These are phyloP conservation scores for Thecocarcelia acutangulata DNA, from an alignment of 2,888 invertebrate genomes.

Conservation along the genomic window DNA sequence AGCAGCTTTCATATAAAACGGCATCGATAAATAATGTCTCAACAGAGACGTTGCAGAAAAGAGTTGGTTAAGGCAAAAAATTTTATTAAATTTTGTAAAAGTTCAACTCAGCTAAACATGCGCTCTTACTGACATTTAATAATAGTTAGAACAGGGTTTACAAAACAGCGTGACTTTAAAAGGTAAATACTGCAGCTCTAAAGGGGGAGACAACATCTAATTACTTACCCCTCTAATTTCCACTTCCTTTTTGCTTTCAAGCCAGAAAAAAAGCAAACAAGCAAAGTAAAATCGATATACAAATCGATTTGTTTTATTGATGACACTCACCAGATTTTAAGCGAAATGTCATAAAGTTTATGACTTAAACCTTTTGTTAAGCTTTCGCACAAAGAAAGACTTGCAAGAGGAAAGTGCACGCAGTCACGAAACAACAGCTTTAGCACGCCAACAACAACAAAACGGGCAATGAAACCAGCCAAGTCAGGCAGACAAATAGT, in stretches of 20 bases:
- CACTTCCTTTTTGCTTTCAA: not conserved
- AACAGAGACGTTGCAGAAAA: slow-evolving; percentile 18
- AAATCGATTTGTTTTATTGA: slow-evolving; percentile 81
- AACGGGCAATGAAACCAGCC: slow-evolving; percentile 35
- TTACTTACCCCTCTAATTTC: not conserved
- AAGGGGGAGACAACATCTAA: not conserved
- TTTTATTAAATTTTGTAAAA: no score
- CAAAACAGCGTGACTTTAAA: not conserved
- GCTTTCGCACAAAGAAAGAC: slow-evolving; percentile 57
- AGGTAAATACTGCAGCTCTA: not conserved
- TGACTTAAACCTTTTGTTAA: slow-evolving; percentile 80
- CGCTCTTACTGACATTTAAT: not conserved
- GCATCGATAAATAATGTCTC: not conserved
- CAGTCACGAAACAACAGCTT: slow-evolving; percentile 44
- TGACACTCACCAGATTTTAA: slow-evolving; percentile 77
- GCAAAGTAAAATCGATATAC: slow-evolving; percentile 73
- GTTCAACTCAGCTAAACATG: no score
- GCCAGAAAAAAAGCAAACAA: slow-evolving; percentile 13
- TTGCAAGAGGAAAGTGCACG: not conserved
- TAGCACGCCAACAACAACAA: slow-evolving; percentile 43
- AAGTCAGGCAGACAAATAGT: slow-evolving; percentile 56
- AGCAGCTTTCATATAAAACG: slow-evolving; percentile 57
- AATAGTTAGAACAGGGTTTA: no score
- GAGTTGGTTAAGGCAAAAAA: not conserved
- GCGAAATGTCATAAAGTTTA: slow-evolving; percentile 80